These are phyloP conservation scores for Halictus quadricinctus DNA, from an alignment of 2,888 invertebrate species.

Conservation along the genomic window DNA sequence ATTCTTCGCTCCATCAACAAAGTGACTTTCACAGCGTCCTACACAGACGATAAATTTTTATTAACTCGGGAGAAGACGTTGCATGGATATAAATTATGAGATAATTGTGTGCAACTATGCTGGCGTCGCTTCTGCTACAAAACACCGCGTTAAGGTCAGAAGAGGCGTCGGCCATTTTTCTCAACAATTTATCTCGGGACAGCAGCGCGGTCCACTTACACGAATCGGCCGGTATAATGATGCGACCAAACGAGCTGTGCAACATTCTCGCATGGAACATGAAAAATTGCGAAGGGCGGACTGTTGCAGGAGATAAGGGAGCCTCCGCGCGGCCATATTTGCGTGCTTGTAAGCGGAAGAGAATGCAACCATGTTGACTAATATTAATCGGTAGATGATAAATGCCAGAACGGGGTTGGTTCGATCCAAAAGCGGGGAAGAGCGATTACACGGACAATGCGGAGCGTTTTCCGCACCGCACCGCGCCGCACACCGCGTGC, in stretches of 20 bases:
- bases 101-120: not conserved
- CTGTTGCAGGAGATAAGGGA: slow-evolving; percentile 1
- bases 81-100: not conserved
- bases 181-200: not conserved
- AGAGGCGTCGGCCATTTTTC: not conserved
- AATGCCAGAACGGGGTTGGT: slow-evolving; percentile 8
- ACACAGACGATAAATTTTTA: not conserved
- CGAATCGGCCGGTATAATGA: slow-evolving; percentile 1
- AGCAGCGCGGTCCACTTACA: slow-evolving; percentile 6
- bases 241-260: not conserved
- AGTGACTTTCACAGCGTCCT: not conserved
- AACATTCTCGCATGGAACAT: not conserved
- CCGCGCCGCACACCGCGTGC: not conserved
- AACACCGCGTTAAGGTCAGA: not conserved
- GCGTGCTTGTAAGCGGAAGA: not conserved
- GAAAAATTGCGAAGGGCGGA: slow-evolving; percentile 15
- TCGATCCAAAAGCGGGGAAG: not conserved
- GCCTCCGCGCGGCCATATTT: not conserved
- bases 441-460: slow-evolving; percentile 11
- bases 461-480: slow-evolving; percentile 1
- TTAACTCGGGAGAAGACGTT: not conserved
- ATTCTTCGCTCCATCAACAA: not conserved
- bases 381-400: slow-evolving; percentile 31
- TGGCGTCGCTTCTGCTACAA: not conserved
- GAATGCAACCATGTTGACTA: slow-evolving; percentile 7